Conservation (phyloP, 2,797 vertebrate species). For the Artibeus lituratus region DNA sequence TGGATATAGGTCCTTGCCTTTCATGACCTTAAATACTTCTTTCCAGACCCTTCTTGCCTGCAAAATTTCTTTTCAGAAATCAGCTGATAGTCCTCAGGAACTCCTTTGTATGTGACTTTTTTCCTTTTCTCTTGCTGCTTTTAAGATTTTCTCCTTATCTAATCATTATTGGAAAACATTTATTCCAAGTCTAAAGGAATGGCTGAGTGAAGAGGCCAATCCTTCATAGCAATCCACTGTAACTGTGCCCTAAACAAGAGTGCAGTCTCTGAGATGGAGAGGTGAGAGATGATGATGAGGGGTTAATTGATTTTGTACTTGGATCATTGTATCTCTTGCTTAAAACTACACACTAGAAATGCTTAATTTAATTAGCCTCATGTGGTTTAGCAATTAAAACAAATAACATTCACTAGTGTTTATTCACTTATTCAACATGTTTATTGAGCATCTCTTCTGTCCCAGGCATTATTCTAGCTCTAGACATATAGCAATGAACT, state of each 20-base stretch:
- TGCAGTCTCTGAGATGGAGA: not conserved
- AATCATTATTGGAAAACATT: not conserved
- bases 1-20: too few species aligned
- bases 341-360: not conserved
- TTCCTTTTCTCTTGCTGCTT: too few species aligned
- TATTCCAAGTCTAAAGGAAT: not conserved
- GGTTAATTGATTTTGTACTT: not conserved
- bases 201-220: not conserved
- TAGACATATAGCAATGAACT: not conserved
- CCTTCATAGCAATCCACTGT: not conserved
- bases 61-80: too few species aligned
- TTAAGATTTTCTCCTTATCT: too few species aligned
- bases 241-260: not conserved
- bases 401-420: not conserved
- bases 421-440: not conserved
- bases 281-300: not conserved
- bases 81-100: too few species aligned
- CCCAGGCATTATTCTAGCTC: not conserved
- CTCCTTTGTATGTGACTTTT: too few species aligned
- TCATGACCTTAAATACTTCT: too few species aligned
- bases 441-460: not conserved
- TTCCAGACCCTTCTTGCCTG: too few species aligned
- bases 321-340: not conserved
- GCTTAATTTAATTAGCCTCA: not conserved
- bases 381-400: not conserved